Evolutionary conservation across 2,888 invertebrate genomes (phyloP), one percentile per base, ranked within the genome.

Genomic region (Cancer borealis): DNA sequence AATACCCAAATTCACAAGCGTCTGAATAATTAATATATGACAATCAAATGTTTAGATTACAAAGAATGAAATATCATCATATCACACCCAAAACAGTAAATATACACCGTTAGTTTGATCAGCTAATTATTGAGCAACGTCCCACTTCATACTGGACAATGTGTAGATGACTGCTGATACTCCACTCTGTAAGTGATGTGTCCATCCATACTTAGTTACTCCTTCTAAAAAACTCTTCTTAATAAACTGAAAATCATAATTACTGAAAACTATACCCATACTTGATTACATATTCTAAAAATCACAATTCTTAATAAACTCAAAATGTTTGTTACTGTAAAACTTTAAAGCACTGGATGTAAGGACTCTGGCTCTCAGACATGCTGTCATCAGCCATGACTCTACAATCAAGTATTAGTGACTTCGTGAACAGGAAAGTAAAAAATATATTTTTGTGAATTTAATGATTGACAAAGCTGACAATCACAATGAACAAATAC

Each of bases 401-500:
- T 60, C 60, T 26, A 73, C 26, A 60, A 21, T 26, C 4, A 26
- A 73, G 26, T 73, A 73, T n/a, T n/a, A 66, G 5, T 8, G 8
- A 73, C 26, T 6, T 73, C n/a, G 26, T 73, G 73, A n/a, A 73
- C n/a, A 73, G 73, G 73, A 84, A 84, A 84, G 39, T 84, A 39
- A 84, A 39, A 30, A 84, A 39, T 39, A 84, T 3, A 84, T 84
- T 14, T 84, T 17, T 39, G 39, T 39, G 10, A 17, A 30, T 84
- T 12, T 84, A 30, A 39, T 84, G 84, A 84, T 39, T 39, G 30
- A 84, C 84, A 84, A 84, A 26, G 17, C 39, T 84, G 84, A 84
- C 73, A 79, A 14, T 84, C 73, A 73, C 73, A 73, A 73, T 84
- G n/a, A 84, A 84, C 21, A 39, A 84, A 84, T 39, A 84, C 84